Percentiles rank a stretch among this genome's conserved stretches.
phyloP scores from a whole-genome alignment of 2,888 invertebrate species.

The Cephus pygmeus region DNA sequence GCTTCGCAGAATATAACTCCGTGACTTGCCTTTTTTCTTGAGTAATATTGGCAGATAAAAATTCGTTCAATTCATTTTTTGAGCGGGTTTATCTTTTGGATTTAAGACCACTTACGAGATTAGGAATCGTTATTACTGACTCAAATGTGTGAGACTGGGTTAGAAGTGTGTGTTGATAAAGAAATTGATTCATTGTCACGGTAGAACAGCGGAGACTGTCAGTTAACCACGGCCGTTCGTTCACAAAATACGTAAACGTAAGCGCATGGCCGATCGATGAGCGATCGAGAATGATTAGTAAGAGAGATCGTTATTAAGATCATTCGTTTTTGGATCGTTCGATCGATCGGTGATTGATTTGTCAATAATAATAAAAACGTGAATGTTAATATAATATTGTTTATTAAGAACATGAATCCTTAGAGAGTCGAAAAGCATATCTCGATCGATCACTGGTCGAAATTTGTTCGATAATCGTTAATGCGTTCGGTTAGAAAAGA shows the following conservation, averaged over 20 bases:
- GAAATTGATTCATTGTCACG: constrained; percentile 10
- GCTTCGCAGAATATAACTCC: not conserved
- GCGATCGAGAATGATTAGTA: not conserved
- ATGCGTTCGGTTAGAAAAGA: not conserved
- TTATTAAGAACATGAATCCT: not conserved
- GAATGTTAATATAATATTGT: not conserved
- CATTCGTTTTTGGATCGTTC: not conserved
- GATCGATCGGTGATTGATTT: not conserved
- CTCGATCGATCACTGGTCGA: not conserved
- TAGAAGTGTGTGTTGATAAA: constrained; percentile 8
- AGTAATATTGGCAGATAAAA: not conserved
- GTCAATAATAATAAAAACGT: not conserved
- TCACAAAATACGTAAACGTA: constrained; percentile 1
- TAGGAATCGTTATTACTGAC: constrained; percentile 21
- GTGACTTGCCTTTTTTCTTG: not conserved
- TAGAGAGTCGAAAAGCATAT: too few species aligned
- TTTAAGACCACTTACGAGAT: constrained; percentile 25
- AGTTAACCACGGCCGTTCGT: constrained; percentile 2
- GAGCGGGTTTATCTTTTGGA: constrained; percentile 24
- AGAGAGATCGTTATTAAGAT: not conserved
- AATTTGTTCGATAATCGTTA: not conserved
- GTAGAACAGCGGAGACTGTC: constrained; percentile 2
- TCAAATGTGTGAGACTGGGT: constrained; percentile 12
- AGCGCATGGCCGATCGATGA: not conserved
- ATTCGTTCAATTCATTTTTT: constrained; percentile 17